A percentile compares a stretch with the other conserved stretches of the same genome.
Conservation (phyloP, 2,888 invertebrate genomes). For the Sialis lutaria region DNA sequence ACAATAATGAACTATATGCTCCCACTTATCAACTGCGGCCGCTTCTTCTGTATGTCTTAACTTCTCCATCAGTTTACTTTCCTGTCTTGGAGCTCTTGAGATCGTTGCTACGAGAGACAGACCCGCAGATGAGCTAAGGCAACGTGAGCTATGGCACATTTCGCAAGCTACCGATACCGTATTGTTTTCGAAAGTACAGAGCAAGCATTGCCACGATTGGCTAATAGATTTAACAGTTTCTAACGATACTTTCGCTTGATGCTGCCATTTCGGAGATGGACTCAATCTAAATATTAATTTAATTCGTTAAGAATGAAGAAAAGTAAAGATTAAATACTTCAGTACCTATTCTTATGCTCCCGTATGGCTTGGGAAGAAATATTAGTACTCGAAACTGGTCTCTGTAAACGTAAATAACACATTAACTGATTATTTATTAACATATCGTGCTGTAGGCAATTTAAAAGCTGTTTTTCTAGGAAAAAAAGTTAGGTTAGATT, state of each 20-base stretch:
- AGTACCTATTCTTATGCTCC: constrained; percentile 6
- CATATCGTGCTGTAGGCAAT: too few species aligned
- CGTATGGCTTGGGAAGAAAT: constrained; percentile 3
- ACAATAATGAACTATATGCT: constrained; percentile 79
- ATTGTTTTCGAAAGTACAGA: constrained; percentile 67
- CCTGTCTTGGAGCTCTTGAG: constrained; percentile 36
- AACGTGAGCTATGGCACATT: constrained; percentile 42
- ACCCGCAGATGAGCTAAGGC: constrained; percentile 8
- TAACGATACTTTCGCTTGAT: constrained; percentile 4
- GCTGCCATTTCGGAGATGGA: constrained; percentile 3
- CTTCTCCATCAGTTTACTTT: constrained; percentile 70
- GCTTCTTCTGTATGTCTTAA: constrained; percentile 67
- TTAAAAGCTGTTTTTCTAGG: background rate
- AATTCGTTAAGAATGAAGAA: background rate
- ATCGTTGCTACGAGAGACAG: constrained; percentile 25
- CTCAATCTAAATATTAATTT: constrained; percentile 3
- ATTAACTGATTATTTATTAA: too few species aligned
- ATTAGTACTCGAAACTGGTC: constrained; percentile 9
- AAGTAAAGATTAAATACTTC: background rate
- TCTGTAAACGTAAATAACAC: constrained; percentile 2
- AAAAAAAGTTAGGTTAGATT: background rate
- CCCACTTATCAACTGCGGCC: constrained; percentile 79
- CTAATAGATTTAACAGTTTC: background rate
- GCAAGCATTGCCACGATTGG: constrained; percentile 54
- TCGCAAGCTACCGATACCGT: constrained; percentile 40